Percentiles rank a stretch among this genome's conserved stretches.
These are phyloP conservation scores for Caenorhabditis sinica DNA, from an alignment of 2,888 invertebrate genomes.

Conservation along the genomic window DNA sequence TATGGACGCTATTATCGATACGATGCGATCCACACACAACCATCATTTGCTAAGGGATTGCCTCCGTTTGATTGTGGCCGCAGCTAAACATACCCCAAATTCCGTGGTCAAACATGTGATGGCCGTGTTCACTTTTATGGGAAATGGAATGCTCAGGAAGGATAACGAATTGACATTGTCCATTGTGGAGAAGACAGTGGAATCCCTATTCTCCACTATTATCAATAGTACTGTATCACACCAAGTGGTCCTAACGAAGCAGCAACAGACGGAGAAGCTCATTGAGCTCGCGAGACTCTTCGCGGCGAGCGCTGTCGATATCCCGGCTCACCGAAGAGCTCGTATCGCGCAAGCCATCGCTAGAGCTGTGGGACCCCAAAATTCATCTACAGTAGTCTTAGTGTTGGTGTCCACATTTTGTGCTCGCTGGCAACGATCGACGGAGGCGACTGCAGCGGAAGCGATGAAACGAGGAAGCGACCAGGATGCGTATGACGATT, in stretches of 20 bases:
- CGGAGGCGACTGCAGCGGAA: conserved; percentile 69
- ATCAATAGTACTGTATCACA: conserved; percentile 53
- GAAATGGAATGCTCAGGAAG: conserved; percentile 89
- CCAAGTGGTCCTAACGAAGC: conserved; percentile 16
- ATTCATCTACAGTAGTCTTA: conserved; percentile 85
- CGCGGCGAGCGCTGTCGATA: conserved; percentile 92
- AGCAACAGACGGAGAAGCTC: conserved; percentile 63
- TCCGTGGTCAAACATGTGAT: conserved; percentile 95
- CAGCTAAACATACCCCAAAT: conserved; percentile 89
- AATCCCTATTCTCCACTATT: conserved; percentile 78
- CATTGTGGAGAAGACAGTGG: conserved; percentile 79
- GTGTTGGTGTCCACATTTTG: conserved; percentile 84
- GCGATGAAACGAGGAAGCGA: conserved; percentile 60
- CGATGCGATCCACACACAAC: conserved; percentile 93
- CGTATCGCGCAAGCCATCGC: conserved; percentile 76
- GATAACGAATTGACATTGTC: conserved; percentile 81
- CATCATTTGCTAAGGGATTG: conserved; percentile 97
- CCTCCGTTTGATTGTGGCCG: conserved; percentile 90
- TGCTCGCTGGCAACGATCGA: conserved; percentile 81
- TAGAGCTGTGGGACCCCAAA: conserved; percentile 78
- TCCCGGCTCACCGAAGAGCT: conserved; percentile 93
- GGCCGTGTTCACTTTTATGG: conserved; percentile 98
- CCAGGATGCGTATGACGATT: conserved; percentile 79
- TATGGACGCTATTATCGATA: conserved; percentile 91
- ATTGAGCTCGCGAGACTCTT: conserved; percentile 90